Evolutionary conservation across 2,797 vertebrate genomes (phyloP).

Genomic region (Neomorphus geoffroyi): DNA sequence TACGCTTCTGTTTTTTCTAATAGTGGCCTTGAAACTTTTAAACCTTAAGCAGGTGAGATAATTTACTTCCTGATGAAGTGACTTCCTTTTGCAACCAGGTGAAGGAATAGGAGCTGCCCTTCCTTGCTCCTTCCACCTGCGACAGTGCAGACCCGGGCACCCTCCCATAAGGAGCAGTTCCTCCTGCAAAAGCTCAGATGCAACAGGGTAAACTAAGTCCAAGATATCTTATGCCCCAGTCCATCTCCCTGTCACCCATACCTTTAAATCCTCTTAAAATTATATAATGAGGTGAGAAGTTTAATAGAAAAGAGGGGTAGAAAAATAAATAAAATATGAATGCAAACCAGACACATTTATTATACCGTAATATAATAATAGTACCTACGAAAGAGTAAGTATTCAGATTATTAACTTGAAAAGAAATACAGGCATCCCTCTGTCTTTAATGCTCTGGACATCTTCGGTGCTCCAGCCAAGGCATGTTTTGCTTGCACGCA

Average conservation of each 20-base stretch:
- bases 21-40: neutral
- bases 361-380: neutral
- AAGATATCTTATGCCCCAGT: accelerated
- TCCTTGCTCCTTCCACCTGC: accelerated
- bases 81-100: neutral
- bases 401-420: neutral
- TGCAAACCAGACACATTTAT: neutral
- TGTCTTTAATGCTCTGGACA: neutral
- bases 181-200: neutral
- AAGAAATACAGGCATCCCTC: neutral
- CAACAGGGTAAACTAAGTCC: neutral
- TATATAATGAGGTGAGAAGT: neutral
- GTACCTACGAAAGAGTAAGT: neutral
- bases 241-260: neutral
- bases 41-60: neutral
- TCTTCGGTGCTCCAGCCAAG: neutral
- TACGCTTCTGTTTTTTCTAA: neutral
- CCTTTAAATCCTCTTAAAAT: neutral
- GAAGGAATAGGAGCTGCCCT: neutral
- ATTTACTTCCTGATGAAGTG: neutral
- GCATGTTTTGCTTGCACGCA: neutral
- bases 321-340: neutral
- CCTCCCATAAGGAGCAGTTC: neutral
- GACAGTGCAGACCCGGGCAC: neutral
- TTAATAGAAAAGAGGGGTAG: neutral